Conservation (phyloP, 2,113 vertebrate species). For the Clarias magur region DNA sequence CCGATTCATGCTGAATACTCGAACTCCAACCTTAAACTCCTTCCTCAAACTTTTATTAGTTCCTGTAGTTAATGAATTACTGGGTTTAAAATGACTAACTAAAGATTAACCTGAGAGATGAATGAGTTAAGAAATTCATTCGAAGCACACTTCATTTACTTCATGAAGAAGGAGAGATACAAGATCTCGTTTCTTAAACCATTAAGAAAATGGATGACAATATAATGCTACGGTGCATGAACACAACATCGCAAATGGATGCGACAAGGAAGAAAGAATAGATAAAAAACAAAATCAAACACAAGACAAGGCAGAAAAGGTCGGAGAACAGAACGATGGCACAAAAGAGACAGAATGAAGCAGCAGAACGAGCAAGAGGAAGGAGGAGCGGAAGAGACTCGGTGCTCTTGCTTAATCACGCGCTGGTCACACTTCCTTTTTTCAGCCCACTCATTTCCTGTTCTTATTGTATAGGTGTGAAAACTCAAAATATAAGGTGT, state of each 20-base stretch:
- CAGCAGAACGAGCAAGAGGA: slow-evolving; percentile 16
- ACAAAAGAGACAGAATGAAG: not conserved
- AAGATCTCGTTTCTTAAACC: not conserved
- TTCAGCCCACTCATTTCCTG: slow-evolving; percentile 53
- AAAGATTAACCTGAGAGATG: not conserved
- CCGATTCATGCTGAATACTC: not conserved
- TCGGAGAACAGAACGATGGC: not conserved
- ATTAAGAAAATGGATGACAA: not conserved
- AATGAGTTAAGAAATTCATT: not conserved
- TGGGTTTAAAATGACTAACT: not conserved
- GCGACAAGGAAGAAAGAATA: not conserved
- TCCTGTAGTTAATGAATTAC: not conserved
- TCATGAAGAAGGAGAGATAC: not conserved
- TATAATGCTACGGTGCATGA: not conserved
- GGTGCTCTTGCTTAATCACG: slow-evolving; percentile 57
- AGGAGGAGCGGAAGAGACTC: slow-evolving; percentile 41
- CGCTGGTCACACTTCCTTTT: slow-evolving; percentile 57
- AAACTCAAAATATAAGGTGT: slow-evolving; percentile 27
- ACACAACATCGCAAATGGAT: not conserved
- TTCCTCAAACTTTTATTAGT: not conserved
- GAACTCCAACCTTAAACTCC: not conserved
- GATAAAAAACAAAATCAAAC: not conserved
- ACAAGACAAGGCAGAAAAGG: not conserved
- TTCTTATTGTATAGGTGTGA: slow-evolving; percentile 54
- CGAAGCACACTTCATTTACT: not conserved